phyloP scores from a whole-genome alignment of 2,888 invertebrate species.

The Drosophila pegasa region DNA sequence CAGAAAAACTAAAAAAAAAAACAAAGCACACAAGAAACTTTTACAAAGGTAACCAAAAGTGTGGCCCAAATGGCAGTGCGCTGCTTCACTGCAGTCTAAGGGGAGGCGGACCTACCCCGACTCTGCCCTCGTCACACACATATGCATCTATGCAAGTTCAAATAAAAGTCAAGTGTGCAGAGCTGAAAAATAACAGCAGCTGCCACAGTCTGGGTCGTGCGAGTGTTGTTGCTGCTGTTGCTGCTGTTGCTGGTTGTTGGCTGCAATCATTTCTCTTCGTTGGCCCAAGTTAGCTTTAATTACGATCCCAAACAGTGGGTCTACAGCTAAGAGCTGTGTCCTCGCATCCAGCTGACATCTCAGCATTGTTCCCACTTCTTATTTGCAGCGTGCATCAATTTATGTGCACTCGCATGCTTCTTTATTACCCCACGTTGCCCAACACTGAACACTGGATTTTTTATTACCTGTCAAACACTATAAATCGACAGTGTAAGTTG shows the following conservation, averaged over 20 bases:
- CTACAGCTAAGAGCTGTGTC: conserved; percentile 40
- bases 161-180: conserved; percentile 74
- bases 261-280: conserved; percentile 74
- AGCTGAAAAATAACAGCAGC: conserved; percentile 49
- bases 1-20: conserved; percentile 17
- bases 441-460: conserved; percentile 28
- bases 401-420: conserved; percentile 66
- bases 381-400: conserved; percentile 59
- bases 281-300: conserved; percentile 72
- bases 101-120: conserved; percentile 13
- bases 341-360: conserved; percentile 46
- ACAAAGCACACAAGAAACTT: conserved; percentile 44
- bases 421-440: conserved; percentile 16
- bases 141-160: conserved; percentile 79
- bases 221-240: background rate
- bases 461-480: conserved; percentile 33
- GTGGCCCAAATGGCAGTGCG: conserved; percentile 40
- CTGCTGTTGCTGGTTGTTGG: conserved; percentile 30
- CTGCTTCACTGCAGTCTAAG: conserved; percentile 30
- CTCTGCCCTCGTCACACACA: conserved; percentile 34
- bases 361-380: conserved; percentile 33
- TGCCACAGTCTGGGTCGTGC: conserved; percentile 37
- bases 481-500: conserved; percentile 21
- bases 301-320: conserved; percentile 57
- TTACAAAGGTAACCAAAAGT: conserved; percentile 70